A percentile compares a stretch with the other conserved stretches of the same genome.
phyloP scores from a whole-genome alignment of 2,888 invertebrate species.

The Caenorhabditis zanzibari region DNA sequence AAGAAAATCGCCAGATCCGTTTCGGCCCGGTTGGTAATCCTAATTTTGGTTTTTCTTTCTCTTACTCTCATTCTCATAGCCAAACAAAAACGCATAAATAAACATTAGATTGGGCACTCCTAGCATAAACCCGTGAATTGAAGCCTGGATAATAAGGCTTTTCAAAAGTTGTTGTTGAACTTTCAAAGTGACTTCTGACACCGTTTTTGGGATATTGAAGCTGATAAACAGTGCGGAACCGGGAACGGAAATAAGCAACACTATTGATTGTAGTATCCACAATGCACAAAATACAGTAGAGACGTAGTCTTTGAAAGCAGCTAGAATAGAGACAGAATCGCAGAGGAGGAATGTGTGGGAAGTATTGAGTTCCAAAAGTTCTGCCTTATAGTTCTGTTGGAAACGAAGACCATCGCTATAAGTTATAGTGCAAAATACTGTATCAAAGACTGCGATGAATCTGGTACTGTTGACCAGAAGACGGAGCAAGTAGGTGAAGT shows the following conservation, averaged over 20 bases:
- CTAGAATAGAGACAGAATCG: constrained; percentile 2
- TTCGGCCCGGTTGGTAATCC: too few species aligned
- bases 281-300: neutral
- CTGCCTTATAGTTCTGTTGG: neutral
- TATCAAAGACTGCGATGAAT: neutral
- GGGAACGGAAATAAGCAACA: neutral
- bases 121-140: constrained; percentile 22
- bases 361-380: neutral
- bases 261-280: constrained; percentile 7
- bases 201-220: constrained; percentile 16
- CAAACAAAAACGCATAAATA: constrained; percentile 4
- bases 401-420: neutral
- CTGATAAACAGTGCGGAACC: neutral
- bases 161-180: constrained; percentile 13
- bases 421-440: neutral
- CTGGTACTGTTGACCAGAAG: neutral
- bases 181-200: constrained; percentile 22
- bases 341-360: neutral
- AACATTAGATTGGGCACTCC: constrained; percentile 18
- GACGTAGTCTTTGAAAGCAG: constrained; percentile 10
- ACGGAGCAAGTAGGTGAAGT: neutral
- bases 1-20: too few species aligned
- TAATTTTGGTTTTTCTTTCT: too few species aligned
- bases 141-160: constrained; percentile 21
- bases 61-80: constrained; percentile 19